These are phyloP conservation scores for Sebastes iracundus DNA, from an alignment of 2,797 vertebrate species.

Conservation along the genomic window DNA sequence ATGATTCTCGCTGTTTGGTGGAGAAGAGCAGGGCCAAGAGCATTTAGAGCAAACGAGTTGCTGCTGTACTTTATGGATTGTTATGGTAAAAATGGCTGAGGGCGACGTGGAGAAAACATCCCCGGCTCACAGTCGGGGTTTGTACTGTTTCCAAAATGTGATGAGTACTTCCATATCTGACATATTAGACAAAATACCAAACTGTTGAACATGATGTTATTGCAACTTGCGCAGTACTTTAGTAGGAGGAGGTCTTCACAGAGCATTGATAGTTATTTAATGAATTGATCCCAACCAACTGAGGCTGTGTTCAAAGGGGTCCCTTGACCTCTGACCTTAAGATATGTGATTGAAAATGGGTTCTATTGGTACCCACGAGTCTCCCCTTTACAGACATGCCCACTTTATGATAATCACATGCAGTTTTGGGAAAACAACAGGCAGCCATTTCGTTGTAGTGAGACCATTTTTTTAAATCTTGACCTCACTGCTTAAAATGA, in stretches of 20 bases:
- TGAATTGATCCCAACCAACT: too few relatives aligned
- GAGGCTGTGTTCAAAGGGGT: too few relatives aligned
- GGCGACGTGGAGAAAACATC: neutral
- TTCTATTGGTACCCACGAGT: too few relatives aligned
- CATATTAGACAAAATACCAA: neutral
- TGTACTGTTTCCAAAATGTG: neutral
- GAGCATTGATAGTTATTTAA: neutral
- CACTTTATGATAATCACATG: too few relatives aligned
- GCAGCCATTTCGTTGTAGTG: too few relatives aligned
- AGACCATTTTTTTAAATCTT: too few relatives aligned
- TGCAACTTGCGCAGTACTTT: neutral
- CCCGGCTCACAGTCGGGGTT: neutral
- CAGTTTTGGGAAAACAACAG: too few relatives aligned
- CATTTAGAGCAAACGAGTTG: slow-evolving; percentile 9
- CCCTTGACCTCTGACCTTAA: too few relatives aligned
- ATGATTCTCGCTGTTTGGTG: slow-evolving; percentile 3
- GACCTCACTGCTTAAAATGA: too few relatives aligned
- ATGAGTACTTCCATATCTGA: neutral
- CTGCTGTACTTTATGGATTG: neutral
- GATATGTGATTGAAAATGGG: too few relatives aligned
- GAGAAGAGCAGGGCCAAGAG: slow-evolving; percentile 15
- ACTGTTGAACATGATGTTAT: neutral
- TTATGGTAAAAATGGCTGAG: neutral
- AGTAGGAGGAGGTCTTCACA: neutral
- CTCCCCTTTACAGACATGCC: too few relatives aligned